Evolutionary conservation across 2,113 vertebrate species (phyloP), one percentile per base, ranked within the genome.

Genomic region (Genyomyrus donnyi): DNA sequence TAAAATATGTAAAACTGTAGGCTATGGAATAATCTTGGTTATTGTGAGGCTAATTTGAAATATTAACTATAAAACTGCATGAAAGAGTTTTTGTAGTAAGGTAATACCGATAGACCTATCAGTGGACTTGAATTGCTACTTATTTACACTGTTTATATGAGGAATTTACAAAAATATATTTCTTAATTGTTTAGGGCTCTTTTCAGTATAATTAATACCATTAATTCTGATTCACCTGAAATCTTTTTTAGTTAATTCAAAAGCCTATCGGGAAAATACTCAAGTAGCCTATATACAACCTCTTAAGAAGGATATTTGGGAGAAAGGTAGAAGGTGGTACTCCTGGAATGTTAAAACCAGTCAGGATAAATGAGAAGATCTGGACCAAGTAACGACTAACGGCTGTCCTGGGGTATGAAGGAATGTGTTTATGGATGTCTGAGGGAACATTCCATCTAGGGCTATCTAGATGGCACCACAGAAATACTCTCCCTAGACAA

Each of bases 341-440:
- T 95, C 93, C 92, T 93, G 95, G 95, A 95, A 96, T 96, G 95
- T 96, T 95, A 94, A 91, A 93, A 95, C 91, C 94, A 94, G 94
- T 96, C 92, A 90, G 93, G 93, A 95, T 96, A 96, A 96, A 96
- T 96, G 95, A 96, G 95, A 95, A 96, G 94, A 95, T 95, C 93
- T 96, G 96, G 96, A 96, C 95, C 93, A 94, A 95, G 95, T 96
- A 96, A 95, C 95, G 95, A 31, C 31, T 35, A 77, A 96, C 93
- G 89, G 45, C 62, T 92, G 93, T 96, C 95, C 94, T 52, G 93
- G 90, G 86, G 95, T 90, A 90, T 94, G 94, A 94, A 95, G 95
- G 95, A 96, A 96, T 95, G 95, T 94, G 92, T 94, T 93, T 90
- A 94, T 92, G 95, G 95, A 90, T 93, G 39, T 95, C 95, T 95